These are phyloP conservation scores for Karalla daura DNA, from an alignment of 2,797 vertebrate genomes.

Conservation along the genomic window DNA sequence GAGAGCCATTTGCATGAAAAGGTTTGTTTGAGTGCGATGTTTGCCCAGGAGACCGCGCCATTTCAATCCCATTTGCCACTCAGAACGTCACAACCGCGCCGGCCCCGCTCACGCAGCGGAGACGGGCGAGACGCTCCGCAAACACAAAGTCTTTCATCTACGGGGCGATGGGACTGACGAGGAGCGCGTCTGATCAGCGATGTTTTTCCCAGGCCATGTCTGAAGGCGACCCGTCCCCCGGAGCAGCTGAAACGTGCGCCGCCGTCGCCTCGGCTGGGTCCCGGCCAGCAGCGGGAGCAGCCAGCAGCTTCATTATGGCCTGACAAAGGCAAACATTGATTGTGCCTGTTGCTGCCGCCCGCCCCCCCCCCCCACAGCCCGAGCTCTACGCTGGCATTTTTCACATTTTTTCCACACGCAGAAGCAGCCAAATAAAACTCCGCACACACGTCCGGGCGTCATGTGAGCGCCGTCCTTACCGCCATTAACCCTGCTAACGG, in stretches of 20 bases:
- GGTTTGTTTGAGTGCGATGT: not conserved
- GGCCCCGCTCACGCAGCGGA: not conserved
- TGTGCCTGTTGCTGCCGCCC: constrained; percentile 9
- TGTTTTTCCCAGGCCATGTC: no score
- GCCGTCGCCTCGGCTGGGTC: not conserved
- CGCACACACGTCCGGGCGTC: not conserved
- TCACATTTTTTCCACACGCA: constrained; percentile 26
- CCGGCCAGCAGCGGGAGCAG: not conserved
- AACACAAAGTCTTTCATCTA: no score
- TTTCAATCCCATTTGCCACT: not conserved
- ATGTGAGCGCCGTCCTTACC: not conserved
- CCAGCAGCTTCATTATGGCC: not conserved
- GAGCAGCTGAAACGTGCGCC: no score
- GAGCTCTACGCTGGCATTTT: constrained; percentile 23
- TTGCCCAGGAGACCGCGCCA: not conserved
- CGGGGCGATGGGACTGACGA: no score
- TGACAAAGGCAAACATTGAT: not conserved
- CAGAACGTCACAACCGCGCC: constrained; percentile 10
- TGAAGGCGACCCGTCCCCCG: no score
- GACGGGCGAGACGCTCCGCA: not conserved
- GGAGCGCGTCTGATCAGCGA: no score
- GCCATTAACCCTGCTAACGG: no score
- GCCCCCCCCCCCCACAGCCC: constrained; percentile 1
- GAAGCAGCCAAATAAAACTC: constrained; percentile 5
- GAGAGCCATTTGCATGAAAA: constrained; percentile 2